Percentiles rank a stretch among this genome's conserved stretches.
phyloP scores from a whole-genome alignment of 2,888 invertebrate genomes.

The Lasius fuliginosus region DNA sequence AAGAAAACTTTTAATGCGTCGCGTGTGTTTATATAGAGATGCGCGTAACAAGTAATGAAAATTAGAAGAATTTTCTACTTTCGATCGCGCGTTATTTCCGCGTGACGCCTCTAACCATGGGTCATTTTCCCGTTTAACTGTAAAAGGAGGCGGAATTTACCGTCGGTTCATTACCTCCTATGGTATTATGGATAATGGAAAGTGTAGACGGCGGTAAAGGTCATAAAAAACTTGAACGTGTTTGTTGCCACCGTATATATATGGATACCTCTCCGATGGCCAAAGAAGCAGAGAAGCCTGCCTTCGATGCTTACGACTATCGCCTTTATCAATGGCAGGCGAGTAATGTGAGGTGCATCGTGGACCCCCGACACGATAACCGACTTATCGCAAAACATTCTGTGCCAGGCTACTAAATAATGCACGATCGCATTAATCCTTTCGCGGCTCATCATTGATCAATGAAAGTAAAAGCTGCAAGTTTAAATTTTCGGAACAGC shows the following conservation, averaged over 20 bases:
- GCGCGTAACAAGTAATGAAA: slow-evolving; percentile 46
- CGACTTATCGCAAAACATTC: slow-evolving; percentile 24
- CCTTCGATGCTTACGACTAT: not conserved
- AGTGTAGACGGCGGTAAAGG: slow-evolving; percentile 33
- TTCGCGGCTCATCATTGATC: slow-evolving; percentile 18
- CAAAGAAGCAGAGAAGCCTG: not conserved
- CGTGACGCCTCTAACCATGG: slow-evolving; percentile 6
- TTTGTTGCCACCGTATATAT: slow-evolving; percentile 25
- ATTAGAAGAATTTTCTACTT: slow-evolving; percentile 68
- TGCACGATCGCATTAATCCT: slow-evolving; percentile 19
- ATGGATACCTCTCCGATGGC: not conserved
- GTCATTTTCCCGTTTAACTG: slow-evolving; percentile 58
- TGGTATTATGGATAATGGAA: slow-evolving; percentile 54
- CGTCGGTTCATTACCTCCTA: slow-evolving; percentile 53
- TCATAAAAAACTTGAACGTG: slow-evolving; percentile 25
- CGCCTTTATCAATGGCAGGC: slow-evolving; percentile 2
- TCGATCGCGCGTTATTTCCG: slow-evolving; percentile 60
- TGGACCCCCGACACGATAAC: slow-evolving; percentile 2
- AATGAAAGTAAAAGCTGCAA: not conserved
- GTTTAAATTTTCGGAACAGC: not conserved
- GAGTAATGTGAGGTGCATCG: not conserved
- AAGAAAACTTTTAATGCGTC: slow-evolving; percentile 15
- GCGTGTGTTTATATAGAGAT: not conserved
- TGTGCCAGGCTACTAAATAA: not conserved
- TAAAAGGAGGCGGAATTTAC: slow-evolving; percentile 50